A percentile compares a stretch with the other conserved stretches of the same genome.
Evolutionary conservation across 2,888 invertebrate genomes (phyloP).

Genomic region (Tubulanus polymorphus): DNA sequence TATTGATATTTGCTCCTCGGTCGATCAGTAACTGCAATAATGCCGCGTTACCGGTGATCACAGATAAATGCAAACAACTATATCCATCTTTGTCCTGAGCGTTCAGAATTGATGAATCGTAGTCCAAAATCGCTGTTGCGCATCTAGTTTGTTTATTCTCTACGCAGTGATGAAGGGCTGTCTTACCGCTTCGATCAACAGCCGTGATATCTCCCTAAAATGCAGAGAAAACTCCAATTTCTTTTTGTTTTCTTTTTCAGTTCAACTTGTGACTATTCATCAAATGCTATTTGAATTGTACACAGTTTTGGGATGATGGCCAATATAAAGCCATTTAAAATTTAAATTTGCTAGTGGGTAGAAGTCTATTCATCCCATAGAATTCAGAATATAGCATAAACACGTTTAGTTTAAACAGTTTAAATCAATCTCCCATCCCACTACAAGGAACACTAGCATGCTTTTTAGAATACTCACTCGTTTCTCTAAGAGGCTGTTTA

Average conservation of each 20-base stretch:
- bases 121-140: slow-evolving; percentile 66
- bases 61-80: slow-evolving; percentile 90
- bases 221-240: too few relatives aligned
- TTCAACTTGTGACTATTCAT: too few relatives aligned
- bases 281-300: too few relatives aligned
- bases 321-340: too few relatives aligned
- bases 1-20: slow-evolving; percentile 83
- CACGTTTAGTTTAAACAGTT: not conserved
- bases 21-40: slow-evolving; percentile 74
- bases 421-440: slow-evolving; percentile 4
- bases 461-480: slow-evolving; percentile 24
- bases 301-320: too few relatives aligned
- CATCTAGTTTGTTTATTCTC: slow-evolving; percentile 65
- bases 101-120: slow-evolving; percentile 64
- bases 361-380: too few relatives aligned
- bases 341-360: too few relatives aligned
- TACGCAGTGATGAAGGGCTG: slow-evolving; percentile 90
- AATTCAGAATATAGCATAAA: too few relatives aligned
- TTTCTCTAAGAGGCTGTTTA: slow-evolving; percentile 32
- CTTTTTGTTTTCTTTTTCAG: too few relatives aligned
- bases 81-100: slow-evolving; percentile 76
- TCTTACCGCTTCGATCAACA: too few relatives aligned
- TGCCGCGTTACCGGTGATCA: slow-evolving; percentile 54
- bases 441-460: not conserved
- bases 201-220: too few relatives aligned